A percentile compares a stretch with the other conserved stretches of the same genome.
Evolutionary conservation across 2,797 vertebrate genomes (phyloP).

Genomic region (Malurus leucopterus): DNA sequence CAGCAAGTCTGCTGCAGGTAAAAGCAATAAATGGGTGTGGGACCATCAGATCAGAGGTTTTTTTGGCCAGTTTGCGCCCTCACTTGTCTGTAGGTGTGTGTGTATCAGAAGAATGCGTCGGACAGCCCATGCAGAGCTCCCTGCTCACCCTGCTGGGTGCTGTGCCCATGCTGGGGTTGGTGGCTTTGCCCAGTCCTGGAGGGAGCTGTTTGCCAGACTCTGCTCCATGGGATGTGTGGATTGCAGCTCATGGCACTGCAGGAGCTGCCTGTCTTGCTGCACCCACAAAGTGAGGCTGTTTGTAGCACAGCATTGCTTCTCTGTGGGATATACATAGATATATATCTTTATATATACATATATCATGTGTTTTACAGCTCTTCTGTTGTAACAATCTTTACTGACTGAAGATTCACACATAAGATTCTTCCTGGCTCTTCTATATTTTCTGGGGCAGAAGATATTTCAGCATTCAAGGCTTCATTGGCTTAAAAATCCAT

Average conservation of each 20-base stretch:
- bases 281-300: not conserved
- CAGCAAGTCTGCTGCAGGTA: not conserved
- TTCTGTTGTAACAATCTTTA: not conserved
- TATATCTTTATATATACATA: not conserved
- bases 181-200: not conserved
- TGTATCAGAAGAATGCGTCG: not conserved
- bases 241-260: not conserved
- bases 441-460: not conserved
- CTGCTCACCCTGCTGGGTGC: accelerated
- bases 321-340: not conserved
- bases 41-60: not conserved
- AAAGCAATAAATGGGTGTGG: not conserved
- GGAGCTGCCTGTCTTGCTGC: not conserved
- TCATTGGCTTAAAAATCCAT: not conserved
- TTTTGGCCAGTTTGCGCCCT: not conserved
- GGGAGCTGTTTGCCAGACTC: not conserved
- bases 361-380: not conserved
- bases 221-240: not conserved
- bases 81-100: not conserved
- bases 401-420: not conserved
- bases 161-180: not conserved
- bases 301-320: not conserved
- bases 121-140: too few relatives aligned
- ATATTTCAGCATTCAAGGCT: not conserved
- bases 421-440: not conserved